phyloP scores from a whole-genome alignment of 2,888 invertebrate genomes.

The Marasmarcha lunaedactyla region DNA sequence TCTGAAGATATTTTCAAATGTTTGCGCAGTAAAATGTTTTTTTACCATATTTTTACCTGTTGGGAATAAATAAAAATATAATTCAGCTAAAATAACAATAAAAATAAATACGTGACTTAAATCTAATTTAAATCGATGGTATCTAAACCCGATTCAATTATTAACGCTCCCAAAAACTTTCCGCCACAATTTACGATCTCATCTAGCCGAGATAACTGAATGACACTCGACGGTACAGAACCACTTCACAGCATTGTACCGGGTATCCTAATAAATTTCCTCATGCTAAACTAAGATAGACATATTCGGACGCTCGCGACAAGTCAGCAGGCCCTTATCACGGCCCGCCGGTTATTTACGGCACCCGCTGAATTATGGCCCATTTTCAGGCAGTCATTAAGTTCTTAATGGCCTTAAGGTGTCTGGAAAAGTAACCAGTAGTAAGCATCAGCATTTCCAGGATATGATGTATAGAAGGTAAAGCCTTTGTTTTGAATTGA shows the following conservation, averaged over 20 bases:
- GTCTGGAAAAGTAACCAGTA: constrained; percentile 57
- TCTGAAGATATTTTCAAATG: too few relatives aligned
- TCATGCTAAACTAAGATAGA: constrained; percentile 62
- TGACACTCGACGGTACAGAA: background rate
- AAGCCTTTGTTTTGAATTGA: constrained; percentile 18
- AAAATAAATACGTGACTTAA: too few relatives aligned
- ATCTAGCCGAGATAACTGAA: too few relatives aligned
- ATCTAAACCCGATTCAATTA: too few relatives aligned
- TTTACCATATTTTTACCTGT: too few relatives aligned
- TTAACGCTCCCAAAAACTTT: too few relatives aligned
- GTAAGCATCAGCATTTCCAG: constrained; percentile 43
- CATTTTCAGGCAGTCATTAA: constrained; percentile 70
- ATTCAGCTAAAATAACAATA: too few relatives aligned
- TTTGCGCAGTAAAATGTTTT: too few relatives aligned
- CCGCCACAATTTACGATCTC: too few relatives aligned
- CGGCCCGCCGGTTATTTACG: constrained; percentile 59
- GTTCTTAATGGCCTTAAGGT: constrained; percentile 65
- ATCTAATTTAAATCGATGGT: too few relatives aligned
- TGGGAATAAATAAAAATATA: too few relatives aligned
- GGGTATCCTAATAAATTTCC: constrained; percentile 39
- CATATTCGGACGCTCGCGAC: constrained; percentile 52
- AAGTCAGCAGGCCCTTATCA: constrained; percentile 65
- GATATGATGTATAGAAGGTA: constrained; percentile 25
- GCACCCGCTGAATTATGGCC: constrained; percentile 62
- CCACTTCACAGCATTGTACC: constrained; percentile 26